These are phyloP conservation scores for Cyanistes caeruleus DNA, from an alignment of 2,113 vertebrate species.

Conservation along the genomic window DNA sequence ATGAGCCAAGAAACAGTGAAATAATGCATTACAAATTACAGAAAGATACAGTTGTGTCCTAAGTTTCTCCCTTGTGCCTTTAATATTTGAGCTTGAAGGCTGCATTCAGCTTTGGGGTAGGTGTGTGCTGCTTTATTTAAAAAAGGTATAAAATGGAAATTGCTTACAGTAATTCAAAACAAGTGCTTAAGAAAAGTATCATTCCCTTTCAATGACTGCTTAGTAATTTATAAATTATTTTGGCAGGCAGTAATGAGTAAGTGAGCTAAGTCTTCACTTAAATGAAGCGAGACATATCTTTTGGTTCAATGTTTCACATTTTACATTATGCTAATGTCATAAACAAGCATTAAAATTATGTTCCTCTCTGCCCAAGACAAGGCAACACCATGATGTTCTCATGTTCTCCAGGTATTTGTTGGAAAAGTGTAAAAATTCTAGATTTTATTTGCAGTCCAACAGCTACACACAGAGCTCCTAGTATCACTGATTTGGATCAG, in stretches of 20 bases:
- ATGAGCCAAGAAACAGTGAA: slow-evolving; percentile 35
- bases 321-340: not conserved
- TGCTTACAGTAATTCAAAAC: not conserved
- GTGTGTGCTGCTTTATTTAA: not conserved
- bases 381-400: not conserved
- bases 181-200: not conserved
- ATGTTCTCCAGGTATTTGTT: not conserved
- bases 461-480: not conserved
- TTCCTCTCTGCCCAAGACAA: not conserved
- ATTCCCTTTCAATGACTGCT: not conserved
- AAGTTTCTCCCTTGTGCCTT: not conserved
- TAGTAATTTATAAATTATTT: slow-evolving; percentile 27
- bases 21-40: not conserved
- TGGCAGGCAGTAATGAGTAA: not conserved
- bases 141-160: not conserved
- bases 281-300: not conserved
- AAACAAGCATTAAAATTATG: not conserved
- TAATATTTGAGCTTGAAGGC: not conserved
- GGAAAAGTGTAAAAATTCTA: not conserved
- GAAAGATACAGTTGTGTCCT: not conserved
- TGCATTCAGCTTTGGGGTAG: not conserved
- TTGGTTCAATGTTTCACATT: not conserved
- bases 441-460: not conserved
- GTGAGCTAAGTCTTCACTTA: not conserved
- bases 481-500: not conserved